Evolutionary conservation across 2,113 vertebrate genomes (phyloP).

Genomic region (Toxotes jaculatrix): DNA sequence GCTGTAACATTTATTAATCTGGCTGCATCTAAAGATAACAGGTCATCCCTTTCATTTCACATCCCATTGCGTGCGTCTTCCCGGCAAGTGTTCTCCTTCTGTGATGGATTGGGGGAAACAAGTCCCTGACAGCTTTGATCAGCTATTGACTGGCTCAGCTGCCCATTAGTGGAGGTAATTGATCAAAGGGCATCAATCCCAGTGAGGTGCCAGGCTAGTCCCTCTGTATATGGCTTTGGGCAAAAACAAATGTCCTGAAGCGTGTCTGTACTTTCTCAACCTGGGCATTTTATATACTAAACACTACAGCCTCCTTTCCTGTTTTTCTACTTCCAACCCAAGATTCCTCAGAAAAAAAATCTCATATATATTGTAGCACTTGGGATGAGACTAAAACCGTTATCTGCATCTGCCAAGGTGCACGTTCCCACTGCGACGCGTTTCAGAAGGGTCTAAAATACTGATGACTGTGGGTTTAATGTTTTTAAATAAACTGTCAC

Average conservation of each 20-base stretch:
- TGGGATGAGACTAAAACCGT: neutral
- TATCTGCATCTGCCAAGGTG: neutral
- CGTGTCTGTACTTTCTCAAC: slow-evolving; percentile 1
- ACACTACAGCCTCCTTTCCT: neutral
- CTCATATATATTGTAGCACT: neutral
- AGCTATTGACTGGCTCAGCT: slow-evolving; percentile 79
- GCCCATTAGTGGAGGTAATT: slow-evolving; percentile 75
- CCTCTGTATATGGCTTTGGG: slow-evolving; percentile 7
- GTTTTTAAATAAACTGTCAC: neutral
- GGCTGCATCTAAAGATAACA: slow-evolving; percentile 65
- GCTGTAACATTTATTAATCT: slow-evolving; percentile 36
- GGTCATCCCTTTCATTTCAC: slow-evolving; percentile 63
- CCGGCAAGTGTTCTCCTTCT: slow-evolving; percentile 40
- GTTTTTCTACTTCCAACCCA: neutral
- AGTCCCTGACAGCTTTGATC: slow-evolving; percentile 80
- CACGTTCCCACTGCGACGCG: neutral
- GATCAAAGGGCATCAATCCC: slow-evolving; percentile 57
- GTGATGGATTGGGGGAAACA: slow-evolving; percentile 69
- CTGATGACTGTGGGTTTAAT: neutral
- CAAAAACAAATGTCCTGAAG: neutral
- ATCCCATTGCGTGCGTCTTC: slow-evolving; percentile 60
- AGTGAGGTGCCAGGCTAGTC: slow-evolving; percentile 6
- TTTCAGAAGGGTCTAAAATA: neutral
- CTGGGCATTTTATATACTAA: neutral
- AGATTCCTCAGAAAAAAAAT: neutral